Percentiles rank a stretch among this genome's conserved stretches.
These are phyloP conservation scores for Gobiocypris rarus DNA, from an alignment of 2,113 vertebrate species.

Conservation along the genomic window DNA sequence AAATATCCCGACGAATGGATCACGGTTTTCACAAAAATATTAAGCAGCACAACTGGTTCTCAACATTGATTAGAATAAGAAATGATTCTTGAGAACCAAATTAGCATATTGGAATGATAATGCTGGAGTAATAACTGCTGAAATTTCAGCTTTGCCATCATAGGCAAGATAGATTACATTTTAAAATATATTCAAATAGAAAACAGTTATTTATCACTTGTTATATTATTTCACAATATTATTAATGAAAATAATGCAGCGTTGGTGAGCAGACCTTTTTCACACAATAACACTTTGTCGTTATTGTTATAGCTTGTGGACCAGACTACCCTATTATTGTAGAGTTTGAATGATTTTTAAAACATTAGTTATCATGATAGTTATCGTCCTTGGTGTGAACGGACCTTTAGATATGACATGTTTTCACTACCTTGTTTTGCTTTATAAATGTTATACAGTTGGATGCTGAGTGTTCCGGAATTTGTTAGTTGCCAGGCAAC, in stretches of 20 bases:
- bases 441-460: neutral
- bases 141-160: no score
- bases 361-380: neutral
- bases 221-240: neutral
- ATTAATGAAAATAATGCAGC: neutral
- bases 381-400: neutral
- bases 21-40: no score
- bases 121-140: no score
- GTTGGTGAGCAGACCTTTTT: neutral
- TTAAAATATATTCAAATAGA: neutral
- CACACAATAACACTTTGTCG: neutral
- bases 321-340: no score
- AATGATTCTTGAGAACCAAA: no score
- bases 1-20: no score
- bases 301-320: neutral
- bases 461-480: neutral
- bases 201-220: neutral
- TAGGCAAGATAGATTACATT: no score
- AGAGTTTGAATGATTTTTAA: no score
- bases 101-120: no score
- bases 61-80: no score
- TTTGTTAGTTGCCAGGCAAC: neutral
- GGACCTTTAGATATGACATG: neutral
- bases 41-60: no score
- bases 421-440: neutral